phyloP scores from a whole-genome alignment of 2,888 invertebrate genomes.

The Dasysyrphus tricinctus region DNA sequence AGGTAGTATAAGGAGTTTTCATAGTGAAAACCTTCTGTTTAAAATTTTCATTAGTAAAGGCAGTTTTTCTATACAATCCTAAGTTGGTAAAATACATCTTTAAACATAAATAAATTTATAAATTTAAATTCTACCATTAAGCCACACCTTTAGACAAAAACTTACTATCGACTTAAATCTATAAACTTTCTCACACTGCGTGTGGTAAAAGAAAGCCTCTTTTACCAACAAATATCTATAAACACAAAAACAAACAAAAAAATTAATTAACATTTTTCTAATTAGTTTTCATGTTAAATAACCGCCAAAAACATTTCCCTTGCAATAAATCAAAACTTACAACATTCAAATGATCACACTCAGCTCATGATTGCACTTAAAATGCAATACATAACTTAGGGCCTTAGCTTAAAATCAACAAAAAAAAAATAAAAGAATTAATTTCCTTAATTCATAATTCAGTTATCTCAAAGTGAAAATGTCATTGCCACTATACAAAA shows the following conservation, averaged over 20 bases:
- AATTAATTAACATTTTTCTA: slow-evolving; percentile 33
- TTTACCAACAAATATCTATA: background rate
- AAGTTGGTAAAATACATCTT: too few relatives aligned
- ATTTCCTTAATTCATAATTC: slow-evolving; percentile 74
- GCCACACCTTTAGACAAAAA: too few relatives aligned
- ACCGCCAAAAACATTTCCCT: slow-evolving; percentile 46
- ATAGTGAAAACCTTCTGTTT: too few relatives aligned
- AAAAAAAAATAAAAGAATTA: slow-evolving; percentile 41
- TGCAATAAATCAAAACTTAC: slow-evolving; percentile 55
- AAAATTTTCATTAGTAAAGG: too few relatives aligned
- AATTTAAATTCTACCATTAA: too few relatives aligned
- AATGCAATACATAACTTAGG: slow-evolving; percentile 39
- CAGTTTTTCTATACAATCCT: too few relatives aligned
- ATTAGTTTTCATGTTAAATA: slow-evolving; percentile 19
- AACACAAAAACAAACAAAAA: background rate
- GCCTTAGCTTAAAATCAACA: background rate
- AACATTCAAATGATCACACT: slow-evolving; percentile 9
- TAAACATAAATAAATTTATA: too few relatives aligned
- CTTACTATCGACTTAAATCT: too few relatives aligned
- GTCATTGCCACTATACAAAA: slow-evolving; percentile 63
- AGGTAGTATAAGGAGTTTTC: too few relatives aligned
- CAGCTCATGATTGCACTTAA: slow-evolving; percentile 23
- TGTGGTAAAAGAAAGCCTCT: slow-evolving; percentile 17
- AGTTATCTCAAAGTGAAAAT: slow-evolving; percentile 56
- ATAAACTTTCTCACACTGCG: slow-evolving; percentile 6